Evolutionary conservation across 2,113 vertebrate genomes (phyloP).

Genomic region (Phocoena sinus): DNA sequence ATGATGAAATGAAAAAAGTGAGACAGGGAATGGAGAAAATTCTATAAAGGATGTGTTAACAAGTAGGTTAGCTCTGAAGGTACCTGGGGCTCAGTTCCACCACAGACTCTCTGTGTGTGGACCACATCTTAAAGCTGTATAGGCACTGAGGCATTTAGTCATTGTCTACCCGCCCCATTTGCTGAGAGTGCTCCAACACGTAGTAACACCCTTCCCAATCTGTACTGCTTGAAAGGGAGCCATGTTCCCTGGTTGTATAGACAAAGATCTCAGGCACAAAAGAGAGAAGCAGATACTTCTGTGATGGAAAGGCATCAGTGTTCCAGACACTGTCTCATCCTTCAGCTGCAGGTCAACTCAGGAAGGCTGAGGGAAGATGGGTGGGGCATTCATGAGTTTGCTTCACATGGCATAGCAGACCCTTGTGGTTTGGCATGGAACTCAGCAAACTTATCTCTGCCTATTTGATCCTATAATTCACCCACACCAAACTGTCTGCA

Average conservation of each 20-base stretch:
- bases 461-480: not conserved
- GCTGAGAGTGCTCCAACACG: not conserved
- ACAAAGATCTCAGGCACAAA: not conserved
- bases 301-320: not conserved
- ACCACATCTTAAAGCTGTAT: not conserved
- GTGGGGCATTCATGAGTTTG: not conserved
- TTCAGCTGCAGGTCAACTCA: not conserved
- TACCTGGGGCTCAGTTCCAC: not conserved
- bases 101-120: not conserved
- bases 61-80: not conserved
- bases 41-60: not conserved
- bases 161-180: not conserved
- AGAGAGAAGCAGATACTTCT: not conserved
- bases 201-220: not conserved
- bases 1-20: not conserved
- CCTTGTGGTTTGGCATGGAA: not conserved
- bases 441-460: not conserved
- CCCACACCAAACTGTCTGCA: not conserved
- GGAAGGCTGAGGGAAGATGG: not conserved
- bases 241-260: not conserved
- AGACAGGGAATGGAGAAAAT: not conserved
- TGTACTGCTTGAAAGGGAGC: not conserved
- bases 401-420: not conserved
- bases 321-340: not conserved
- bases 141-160: not conserved